Evolutionary conservation across 23 tunicate species (phyloP).

Genomic region (Clavelina lepadiformis): DNA sequence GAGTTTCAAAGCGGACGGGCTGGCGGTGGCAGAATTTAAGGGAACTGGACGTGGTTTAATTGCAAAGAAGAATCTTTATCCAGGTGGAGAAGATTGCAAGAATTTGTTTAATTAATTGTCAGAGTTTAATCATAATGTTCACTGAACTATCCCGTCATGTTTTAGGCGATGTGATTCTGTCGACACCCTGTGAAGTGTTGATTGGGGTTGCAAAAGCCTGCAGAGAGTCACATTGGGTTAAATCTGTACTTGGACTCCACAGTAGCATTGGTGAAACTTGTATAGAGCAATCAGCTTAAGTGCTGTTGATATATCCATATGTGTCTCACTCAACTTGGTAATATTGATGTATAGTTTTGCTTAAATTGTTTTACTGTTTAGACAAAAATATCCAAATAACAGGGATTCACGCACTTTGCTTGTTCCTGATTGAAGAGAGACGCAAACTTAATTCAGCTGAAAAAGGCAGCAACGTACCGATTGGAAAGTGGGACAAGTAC

Average conservation of each 20-base stretch:
- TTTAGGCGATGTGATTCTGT: slow-evolving; percentile 27
- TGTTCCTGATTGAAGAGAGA: slow-evolving; percentile 43
- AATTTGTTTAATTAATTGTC: not conserved
- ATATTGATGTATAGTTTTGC: no score
- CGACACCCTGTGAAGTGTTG: slow-evolving; percentile 23
- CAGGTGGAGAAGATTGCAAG: slow-evolving; percentile 8
- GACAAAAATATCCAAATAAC: not conserved
- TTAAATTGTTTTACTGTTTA: not conserved
- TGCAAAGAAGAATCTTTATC: slow-evolving; percentile 20
- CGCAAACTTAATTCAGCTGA: slow-evolving; percentile 7
- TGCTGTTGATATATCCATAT: no score
- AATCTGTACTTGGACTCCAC: not conserved
- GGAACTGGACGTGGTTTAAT: slow-evolving; percentile 42
- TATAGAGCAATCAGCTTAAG: no score
- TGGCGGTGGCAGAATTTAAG: slow-evolving; percentile 15
- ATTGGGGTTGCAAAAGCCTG: slow-evolving; percentile 25
- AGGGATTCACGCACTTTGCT: slow-evolving; percentile 25
- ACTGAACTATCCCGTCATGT: not conserved
- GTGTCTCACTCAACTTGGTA: no score
- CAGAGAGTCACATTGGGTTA: not conserved
- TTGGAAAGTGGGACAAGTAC: slow-evolving; percentile 27
- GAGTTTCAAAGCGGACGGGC: slow-evolving; percentile 5
- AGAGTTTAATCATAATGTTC: not conserved
- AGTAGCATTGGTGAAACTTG: no score
- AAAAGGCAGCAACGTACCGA: not conserved